phyloP scores from a whole-genome alignment of 2,797 vertebrate species.

The Onychomys arenicola region DNA sequence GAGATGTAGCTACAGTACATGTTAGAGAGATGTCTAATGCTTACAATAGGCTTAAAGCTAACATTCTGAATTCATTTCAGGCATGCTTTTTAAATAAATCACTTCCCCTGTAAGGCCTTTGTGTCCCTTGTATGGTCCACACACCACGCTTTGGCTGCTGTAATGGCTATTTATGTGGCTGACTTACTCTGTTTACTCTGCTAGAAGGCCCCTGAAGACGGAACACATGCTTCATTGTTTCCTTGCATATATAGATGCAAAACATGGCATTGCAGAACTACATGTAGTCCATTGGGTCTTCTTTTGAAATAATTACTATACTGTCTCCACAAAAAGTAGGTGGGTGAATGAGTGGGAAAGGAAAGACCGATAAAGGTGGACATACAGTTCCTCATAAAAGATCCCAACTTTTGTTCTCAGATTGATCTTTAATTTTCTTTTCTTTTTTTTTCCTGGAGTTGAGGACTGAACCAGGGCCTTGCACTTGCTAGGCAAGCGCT shows the following conservation, averaged over 20 bases:
- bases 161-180: not conserved
- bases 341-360: not conserved
- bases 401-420: not conserved
- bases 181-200: not conserved
- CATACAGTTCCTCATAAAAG: not conserved
- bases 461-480: too few relatives aligned
- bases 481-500: too few relatives aligned
- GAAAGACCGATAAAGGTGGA: not conserved
- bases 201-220: not conserved
- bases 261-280: not conserved
- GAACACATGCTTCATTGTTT: not conserved
- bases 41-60: not conserved
- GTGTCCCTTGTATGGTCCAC: not conserved
- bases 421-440: constrained; percentile 22
- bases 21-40: not conserved
- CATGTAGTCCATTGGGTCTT: not conserved
- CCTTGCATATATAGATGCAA: not conserved
- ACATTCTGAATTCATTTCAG: constrained; percentile 13
- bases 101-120: not conserved
- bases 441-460: too few relatives aligned
- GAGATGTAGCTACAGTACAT: not conserved
- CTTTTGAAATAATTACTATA: not conserved
- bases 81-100: not conserved
- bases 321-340: not conserved
- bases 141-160: not conserved